Conservation (phyloP, 2,888 invertebrate species). For the Trachelus stipa region DNA sequence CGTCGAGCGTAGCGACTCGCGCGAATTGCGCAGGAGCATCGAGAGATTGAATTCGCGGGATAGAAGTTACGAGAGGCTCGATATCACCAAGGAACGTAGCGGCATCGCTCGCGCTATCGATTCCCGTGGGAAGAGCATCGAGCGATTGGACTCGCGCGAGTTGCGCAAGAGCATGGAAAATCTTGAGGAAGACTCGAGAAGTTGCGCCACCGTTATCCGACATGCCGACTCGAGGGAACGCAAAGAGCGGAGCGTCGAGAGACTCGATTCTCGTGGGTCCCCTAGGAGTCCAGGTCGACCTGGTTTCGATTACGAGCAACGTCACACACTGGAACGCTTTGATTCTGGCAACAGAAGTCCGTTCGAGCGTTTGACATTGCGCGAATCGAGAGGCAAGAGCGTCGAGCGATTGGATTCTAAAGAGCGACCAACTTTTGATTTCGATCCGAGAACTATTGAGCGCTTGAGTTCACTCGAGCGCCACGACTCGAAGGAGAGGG, state of each 20-base stretch:
- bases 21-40: slow-evolving; percentile 55
- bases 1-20: slow-evolving; percentile 44
- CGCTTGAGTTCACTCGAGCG: slow-evolving; percentile 48
- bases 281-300: slow-evolving; percentile 35
- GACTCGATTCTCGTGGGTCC: slow-evolving; percentile 48
- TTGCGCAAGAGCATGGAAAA: slow-evolving; percentile 50
- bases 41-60: slow-evolving; percentile 54
- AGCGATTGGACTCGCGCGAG: slow-evolving; percentile 52
- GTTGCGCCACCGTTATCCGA: background rate
- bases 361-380: slow-evolving; percentile 41
- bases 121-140: slow-evolving; percentile 47
- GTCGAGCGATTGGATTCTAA: slow-evolving; percentile 54
- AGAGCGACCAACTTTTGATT: slow-evolving; percentile 53
- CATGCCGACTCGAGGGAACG: slow-evolving; percentile 28
- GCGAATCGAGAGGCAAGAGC: slow-evolving; percentile 51
- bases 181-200: slow-evolving; percentile 29
- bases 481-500: slow-evolving; percentile 38
- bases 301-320: slow-evolving; percentile 49
- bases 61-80: slow-evolving; percentile 46
- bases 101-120: slow-evolving; percentile 39
- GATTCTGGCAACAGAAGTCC: slow-evolving; percentile 52
- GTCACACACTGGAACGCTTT: slow-evolving; percentile 56
- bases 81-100: slow-evolving; percentile 39
- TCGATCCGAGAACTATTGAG: slow-evolving; percentile 56
- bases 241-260: slow-evolving; percentile 50